Evolutionary conservation across 2,113 vertebrate species (phyloP).

Genomic region (Ctenomys sociabilis): DNA sequence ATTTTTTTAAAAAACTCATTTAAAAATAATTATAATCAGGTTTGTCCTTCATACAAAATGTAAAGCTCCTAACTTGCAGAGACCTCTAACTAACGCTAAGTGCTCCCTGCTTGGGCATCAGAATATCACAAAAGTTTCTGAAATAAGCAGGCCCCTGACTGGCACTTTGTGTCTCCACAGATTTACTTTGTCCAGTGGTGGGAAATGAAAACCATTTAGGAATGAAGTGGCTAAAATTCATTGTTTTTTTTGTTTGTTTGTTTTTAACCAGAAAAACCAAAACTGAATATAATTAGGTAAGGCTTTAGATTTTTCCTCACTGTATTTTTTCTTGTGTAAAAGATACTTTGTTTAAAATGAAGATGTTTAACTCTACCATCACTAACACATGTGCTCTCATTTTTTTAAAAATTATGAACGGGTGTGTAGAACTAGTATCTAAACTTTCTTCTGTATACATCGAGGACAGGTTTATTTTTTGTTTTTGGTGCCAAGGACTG

Average conservation of each 20-base stretch:
- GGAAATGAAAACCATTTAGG: conserved; percentile 62
- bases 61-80: not conserved
- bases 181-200: not conserved
- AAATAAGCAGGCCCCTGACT: conserved; percentile 49
- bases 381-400: not conserved
- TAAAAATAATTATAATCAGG: not conserved
- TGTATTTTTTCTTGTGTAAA: conserved; percentile 33
- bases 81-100: not conserved
- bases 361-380: not conserved
- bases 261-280: conserved; percentile 65
- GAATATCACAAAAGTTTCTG: not conserved
- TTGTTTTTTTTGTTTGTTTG: conserved; percentile 56
- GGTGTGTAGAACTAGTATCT: not conserved
- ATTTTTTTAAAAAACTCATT: conserved; percentile 52
- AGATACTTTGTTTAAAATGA: conserved; percentile 21
- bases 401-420: not conserved
- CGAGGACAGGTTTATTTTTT: too few species aligned
- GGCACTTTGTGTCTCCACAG: conserved; percentile 40
- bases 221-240: conserved; percentile 52
- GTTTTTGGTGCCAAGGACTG: too few species aligned
- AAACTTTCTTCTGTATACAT: not conserved
- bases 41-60: not conserved
- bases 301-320: conserved; percentile 24
- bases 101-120: not conserved
- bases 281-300: conserved; percentile 34